Percentiles rank a stretch among this genome's conserved stretches.
Conservation (phyloP, 1,140 invertebrate genomes). For the Cyrtorhinus lividipennis region DNA sequence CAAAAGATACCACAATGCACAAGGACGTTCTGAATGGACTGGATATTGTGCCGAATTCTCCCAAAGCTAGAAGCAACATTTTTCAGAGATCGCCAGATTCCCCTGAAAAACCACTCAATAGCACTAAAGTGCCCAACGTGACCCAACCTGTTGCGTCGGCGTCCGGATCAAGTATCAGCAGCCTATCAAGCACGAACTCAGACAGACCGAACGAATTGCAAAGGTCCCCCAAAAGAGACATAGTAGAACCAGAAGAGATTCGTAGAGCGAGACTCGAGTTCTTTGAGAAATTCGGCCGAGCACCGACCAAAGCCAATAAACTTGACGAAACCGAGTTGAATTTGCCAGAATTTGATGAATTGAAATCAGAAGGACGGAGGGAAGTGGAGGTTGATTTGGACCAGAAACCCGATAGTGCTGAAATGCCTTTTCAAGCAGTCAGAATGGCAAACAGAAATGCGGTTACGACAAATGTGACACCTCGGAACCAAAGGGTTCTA, state of each 20-base stretch:
- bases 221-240: not conserved
- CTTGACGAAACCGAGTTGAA: not conserved
- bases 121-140: not conserved
- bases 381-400: no score
- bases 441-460: no score
- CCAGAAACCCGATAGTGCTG: no score
- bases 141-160: not conserved
- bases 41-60: not conserved
- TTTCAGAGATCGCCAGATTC: no score
- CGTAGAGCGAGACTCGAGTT: slow-evolving; percentile 29
- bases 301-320: not conserved
- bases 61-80: no score
- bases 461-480: no score
- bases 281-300: slow-evolving; percentile 25
- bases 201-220: not conserved
- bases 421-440: no score
- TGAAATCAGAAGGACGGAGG: no score
- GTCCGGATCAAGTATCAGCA: slow-evolving; percentile 1
- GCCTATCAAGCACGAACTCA: not conserved
- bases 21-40: not conserved
- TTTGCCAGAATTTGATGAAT: no score
- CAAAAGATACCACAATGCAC: not conserved
- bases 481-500: no score
- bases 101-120: not conserved
- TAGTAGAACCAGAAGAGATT: slow-evolving; percentile 27